phyloP scores from a whole-genome alignment of 2,888 invertebrate species.

The Frankliniella intonsa region DNA sequence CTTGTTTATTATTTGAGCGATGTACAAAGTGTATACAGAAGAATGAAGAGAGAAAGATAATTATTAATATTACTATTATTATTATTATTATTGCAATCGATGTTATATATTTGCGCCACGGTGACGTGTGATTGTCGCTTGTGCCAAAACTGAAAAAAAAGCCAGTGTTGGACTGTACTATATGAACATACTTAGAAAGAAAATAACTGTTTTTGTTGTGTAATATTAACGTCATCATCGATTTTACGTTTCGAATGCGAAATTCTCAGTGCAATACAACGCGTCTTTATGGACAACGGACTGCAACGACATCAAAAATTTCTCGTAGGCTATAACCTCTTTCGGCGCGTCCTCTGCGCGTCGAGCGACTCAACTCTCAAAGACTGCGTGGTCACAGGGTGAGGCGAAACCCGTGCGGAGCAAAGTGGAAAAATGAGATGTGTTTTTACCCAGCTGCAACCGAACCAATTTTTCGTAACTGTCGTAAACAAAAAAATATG shows the following conservation, averaged over 20 bases:
- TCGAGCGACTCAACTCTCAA: neutral
- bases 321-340: too few species aligned
- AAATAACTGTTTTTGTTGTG: too few species aligned
- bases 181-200: too few species aligned
- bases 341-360: too few species aligned
- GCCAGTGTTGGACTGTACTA: too few species aligned
- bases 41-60: neutral
- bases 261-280: neutral
- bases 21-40: slow-evolving; percentile 12
- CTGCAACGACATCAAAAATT: too few species aligned
- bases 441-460: too few species aligned
- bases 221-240: neutral
- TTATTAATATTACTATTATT: neutral
- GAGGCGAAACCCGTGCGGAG: neutral
- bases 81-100: too few species aligned
- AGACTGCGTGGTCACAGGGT: neutral
- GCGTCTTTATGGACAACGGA: neutral
- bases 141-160: too few species aligned
- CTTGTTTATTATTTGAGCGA: slow-evolving; percentile 8
- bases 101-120: too few species aligned
- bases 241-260: neutral
- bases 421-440: neutral
- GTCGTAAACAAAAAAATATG: neutral
- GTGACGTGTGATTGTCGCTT: neutral
- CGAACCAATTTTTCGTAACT: neutral